phyloP scores from a whole-genome alignment of 2,113 vertebrate genomes.

The Camelus dromedarius region DNA sequence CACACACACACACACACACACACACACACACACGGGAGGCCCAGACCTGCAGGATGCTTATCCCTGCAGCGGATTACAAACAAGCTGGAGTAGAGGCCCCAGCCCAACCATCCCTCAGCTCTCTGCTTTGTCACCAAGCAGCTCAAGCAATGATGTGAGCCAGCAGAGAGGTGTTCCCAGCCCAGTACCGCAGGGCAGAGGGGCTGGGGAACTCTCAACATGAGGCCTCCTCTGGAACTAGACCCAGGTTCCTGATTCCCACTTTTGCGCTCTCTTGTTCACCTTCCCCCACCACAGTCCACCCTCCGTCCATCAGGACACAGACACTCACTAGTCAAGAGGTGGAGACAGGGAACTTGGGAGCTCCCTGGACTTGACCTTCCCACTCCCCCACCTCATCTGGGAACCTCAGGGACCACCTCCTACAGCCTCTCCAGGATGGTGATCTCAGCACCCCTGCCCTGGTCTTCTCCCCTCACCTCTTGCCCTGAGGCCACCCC shows the following conservation, averaged over 20 bases:
- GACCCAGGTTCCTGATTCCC: background rate
- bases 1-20: background rate
- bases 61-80: background rate
- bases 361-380: background rate
- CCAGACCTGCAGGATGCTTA: too few relatives aligned
- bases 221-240: background rate
- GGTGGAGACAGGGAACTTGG: background rate
- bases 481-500: background rate
- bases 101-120: background rate
- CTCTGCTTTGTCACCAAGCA: background rate
- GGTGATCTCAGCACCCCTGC: background rate
- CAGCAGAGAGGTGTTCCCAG: background rate
- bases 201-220: background rate
- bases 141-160: background rate
- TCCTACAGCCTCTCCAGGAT: background rate
- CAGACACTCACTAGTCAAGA: background rate
- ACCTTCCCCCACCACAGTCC: background rate
- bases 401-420: background rate
- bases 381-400: background rate
- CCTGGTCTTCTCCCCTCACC: background rate
- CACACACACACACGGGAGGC: fast-evolving
- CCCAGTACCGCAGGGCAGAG: background rate
- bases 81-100: background rate
- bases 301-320: background rate
- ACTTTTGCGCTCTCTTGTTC: background rate